Percentiles rank a stretch among this genome's conserved stretches.
Evolutionary conservation across 2,797 vertebrate genomes (phyloP).

Genomic region (Margarornis squamiger): DNA sequence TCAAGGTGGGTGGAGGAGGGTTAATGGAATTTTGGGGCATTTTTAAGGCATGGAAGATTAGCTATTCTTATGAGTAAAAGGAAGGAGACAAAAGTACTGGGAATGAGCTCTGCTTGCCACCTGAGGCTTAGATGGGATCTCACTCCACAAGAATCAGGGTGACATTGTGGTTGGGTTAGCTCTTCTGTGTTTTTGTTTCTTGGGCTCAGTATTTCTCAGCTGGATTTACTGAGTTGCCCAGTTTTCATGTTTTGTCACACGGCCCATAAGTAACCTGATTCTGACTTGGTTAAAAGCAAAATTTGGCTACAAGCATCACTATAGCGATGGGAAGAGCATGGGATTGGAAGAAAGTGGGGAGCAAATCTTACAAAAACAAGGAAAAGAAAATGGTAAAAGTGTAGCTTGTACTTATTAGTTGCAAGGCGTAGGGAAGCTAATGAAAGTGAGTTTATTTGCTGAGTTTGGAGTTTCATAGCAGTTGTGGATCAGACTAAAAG

Average conservation of each 20-base stretch:
- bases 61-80: not conserved
- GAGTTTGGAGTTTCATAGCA: not conserved
- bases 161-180: accelerated
- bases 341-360: not conserved
- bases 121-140: not conserved
- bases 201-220: not conserved
- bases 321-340: not conserved
- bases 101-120: not conserved
- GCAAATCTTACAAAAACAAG: not conserved
- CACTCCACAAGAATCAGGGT: not conserved
- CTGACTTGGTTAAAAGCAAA: not conserved
- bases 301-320: not conserved
- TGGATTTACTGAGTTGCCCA: not conserved
- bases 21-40: not conserved
- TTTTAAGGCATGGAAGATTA: not conserved
- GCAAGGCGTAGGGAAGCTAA: not conserved
- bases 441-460: not conserved
- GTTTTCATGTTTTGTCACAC: not conserved
- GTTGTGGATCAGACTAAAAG: not conserved
- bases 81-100: not conserved
- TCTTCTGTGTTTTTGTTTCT: not conserved
- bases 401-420: not conserved
- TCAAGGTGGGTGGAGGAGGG: not conserved
- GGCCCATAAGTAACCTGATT: not conserved
- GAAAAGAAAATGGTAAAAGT: not conserved